Percentiles rank a stretch among this genome's conserved stretches.
These are phyloP conservation scores for Aegotheles bennettii DNA, from an alignment of 2,113 vertebrate genomes.

Conservation along the genomic window DNA sequence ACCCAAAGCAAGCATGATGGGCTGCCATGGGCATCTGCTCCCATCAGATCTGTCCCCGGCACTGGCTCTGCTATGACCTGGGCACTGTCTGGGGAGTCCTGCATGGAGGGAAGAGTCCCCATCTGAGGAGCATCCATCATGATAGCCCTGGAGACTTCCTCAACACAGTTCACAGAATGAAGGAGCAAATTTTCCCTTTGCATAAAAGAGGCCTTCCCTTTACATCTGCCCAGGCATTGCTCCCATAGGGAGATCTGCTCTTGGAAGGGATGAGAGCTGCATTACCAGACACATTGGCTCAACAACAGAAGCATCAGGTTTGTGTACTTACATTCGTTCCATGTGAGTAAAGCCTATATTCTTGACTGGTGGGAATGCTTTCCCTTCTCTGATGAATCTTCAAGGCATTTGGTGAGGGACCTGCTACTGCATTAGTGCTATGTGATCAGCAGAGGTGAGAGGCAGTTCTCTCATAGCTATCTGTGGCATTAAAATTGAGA, in stretches of 20 bases:
- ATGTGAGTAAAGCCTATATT: neutral
- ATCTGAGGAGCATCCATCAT: neutral
- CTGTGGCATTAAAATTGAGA: neutral
- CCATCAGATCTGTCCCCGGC: rapidly evolving
- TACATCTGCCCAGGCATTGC: neutral
- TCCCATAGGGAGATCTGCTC: neutral
- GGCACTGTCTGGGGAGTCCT: neutral
- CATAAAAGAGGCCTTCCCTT: neutral
- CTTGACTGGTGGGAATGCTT: neutral
- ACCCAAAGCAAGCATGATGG: neutral
- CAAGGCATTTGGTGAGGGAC: neutral
- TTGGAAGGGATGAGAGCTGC: neutral
- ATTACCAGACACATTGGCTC: neutral
- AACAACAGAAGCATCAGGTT: neutral
- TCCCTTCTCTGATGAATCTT: neutral
- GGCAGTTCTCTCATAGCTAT: neutral
- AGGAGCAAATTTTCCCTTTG: neutral
- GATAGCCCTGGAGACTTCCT: neutral
- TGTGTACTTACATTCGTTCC: neutral
- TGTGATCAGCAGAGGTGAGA: neutral
- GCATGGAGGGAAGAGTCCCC: rapidly evolving
- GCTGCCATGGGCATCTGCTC: neutral
- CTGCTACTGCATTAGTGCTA: neutral
- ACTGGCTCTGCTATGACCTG: neutral
- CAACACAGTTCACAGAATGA: neutral